A percentile compares a stretch with the other conserved stretches of the same genome.
Conservation (phyloP, 1,140 invertebrate species). For the Steinernema khuongi region DNA sequence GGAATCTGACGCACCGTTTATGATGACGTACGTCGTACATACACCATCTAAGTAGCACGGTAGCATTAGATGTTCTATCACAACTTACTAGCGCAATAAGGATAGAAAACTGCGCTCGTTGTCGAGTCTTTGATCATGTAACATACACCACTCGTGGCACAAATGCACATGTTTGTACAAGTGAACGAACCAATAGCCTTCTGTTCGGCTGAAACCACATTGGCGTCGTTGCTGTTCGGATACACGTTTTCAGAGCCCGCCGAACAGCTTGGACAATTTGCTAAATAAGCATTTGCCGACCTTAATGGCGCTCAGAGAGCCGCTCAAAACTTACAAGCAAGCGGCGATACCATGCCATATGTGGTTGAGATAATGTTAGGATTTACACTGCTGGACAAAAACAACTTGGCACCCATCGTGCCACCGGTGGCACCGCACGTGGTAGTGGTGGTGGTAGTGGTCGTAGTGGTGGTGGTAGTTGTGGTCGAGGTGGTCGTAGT, state of each 20-base stretch:
- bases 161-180: not conserved
- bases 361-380: not conserved
- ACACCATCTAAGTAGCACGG: not conserved
- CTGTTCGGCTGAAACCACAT: not conserved
- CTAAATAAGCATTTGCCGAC: not conserved
- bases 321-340: not conserved
- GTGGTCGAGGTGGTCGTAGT: not conserved
- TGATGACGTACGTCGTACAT: not conserved
- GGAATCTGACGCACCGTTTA: not conserved
- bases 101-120: not conserved
- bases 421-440: not conserved
- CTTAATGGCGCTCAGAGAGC: not conserved
- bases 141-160: not conserved
- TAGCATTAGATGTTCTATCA: not conserved
- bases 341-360: not conserved
- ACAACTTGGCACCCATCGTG: not conserved
- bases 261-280: not conserved
- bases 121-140: not conserved
- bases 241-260: not conserved
- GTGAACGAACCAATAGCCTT: slow-evolving; percentile 4
- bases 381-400: not conserved
- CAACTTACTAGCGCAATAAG: not conserved
- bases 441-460: not conserved
- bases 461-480: not conserved
- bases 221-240: not conserved